phyloP scores from a whole-genome alignment of 2,888 invertebrate genomes.

The Lysandra coridon region DNA sequence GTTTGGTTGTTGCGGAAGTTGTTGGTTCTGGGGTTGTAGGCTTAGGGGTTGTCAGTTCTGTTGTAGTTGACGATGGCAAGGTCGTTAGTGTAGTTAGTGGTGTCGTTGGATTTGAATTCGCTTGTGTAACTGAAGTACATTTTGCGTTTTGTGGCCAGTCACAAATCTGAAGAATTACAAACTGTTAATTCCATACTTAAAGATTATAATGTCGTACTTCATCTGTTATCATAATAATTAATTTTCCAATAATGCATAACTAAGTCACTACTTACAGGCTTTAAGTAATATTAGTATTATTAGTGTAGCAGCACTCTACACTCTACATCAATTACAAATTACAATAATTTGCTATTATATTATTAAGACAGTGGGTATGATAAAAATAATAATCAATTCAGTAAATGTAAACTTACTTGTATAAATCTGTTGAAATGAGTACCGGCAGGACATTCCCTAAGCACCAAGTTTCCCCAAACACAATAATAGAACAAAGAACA shows the following conservation, averaged over 20 bases:
- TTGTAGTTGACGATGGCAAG: neutral
- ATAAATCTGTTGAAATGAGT: constrained; percentile 56
- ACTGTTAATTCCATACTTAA: neutral
- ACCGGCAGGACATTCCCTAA: constrained; percentile 47
- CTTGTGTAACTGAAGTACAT: neutral
- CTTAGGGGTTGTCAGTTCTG: constrained; percentile 24
- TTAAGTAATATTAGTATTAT: too few species aligned
- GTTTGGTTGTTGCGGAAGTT: neutral
- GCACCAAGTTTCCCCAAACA: constrained; percentile 56
- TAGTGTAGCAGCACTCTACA: too few species aligned
- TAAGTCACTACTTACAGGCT: too few species aligned
- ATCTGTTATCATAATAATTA: too few species aligned
- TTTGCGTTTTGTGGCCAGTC: neutral
- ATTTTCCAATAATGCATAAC: too few species aligned
- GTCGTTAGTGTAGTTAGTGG: too few species aligned
- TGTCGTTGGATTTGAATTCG: too few species aligned
- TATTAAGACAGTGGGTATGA: too few species aligned
- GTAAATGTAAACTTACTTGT: constrained; percentile 49
- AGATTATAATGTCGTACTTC: too few species aligned
- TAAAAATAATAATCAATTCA: neutral
- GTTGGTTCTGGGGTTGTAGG: constrained; percentile 30
- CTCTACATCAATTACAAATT: too few species aligned
- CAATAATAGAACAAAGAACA: constrained; percentile 67
- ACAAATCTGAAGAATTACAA: too few species aligned
- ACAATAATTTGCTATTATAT: too few species aligned